A percentile compares a stretch with the other conserved stretches of the same genome.
Conservation (phyloP, 2,888 invertebrate genomes). For the Tenodera sinensis region DNA sequence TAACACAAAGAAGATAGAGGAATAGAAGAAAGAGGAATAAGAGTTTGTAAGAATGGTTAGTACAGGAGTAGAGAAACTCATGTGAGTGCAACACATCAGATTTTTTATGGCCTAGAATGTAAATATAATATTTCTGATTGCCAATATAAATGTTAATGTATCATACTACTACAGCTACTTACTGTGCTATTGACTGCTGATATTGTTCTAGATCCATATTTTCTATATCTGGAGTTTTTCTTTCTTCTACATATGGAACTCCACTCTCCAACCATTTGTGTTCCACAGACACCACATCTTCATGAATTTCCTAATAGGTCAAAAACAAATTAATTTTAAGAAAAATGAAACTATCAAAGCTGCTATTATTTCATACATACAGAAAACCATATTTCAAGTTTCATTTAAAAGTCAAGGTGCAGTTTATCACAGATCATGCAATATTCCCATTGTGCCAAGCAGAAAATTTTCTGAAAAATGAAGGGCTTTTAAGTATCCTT, state of each 20-base stretch:
- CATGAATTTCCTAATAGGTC: slow-evolving; percentile 53
- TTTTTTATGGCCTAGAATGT: not conserved
- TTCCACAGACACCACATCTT: slow-evolving; percentile 55
- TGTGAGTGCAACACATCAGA: no score
- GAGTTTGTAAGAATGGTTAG: no score
- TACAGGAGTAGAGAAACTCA: no score
- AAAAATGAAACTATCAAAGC: not conserved
- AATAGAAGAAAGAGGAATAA: no score
- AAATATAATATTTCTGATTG: not conserved
- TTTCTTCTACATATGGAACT: slow-evolving; percentile 58
- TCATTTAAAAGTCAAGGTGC: not conserved
- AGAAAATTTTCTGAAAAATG: not conserved
- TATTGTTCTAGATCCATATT: slow-evolving; percentile 79
- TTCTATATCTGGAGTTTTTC: slow-evolving; percentile 72
- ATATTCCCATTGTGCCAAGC: not conserved
- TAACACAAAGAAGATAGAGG: no score
- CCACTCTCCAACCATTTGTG: slow-evolving; percentile 62
- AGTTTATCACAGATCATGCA: not conserved
- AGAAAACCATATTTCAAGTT: not conserved
- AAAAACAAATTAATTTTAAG: not conserved
- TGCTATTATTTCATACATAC: not conserved
- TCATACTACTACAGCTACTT: slow-evolving; percentile 43
- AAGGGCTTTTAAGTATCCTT: not conserved
- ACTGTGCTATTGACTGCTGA: slow-evolving; percentile 78
- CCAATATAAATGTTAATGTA: not conserved